These are phyloP conservation scores for Hecatera dysodea DNA, from an alignment of 2,888 invertebrate genomes.

Conservation along the genomic window DNA sequence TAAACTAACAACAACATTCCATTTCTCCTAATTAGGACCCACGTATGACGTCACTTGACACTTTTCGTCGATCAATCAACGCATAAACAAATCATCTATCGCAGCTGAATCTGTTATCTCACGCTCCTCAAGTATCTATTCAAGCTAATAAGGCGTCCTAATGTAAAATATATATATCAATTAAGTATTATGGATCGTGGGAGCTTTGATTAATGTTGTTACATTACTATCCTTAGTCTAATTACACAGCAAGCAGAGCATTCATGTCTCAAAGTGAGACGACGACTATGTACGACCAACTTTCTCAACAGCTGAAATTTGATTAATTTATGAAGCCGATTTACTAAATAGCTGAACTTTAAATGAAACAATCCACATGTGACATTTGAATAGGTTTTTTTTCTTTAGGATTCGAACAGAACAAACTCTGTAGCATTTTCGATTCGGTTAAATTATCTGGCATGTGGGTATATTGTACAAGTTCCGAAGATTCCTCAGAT, in stretches of 20 bases:
- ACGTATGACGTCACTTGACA: conserved; percentile 40
- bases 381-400: conserved; percentile 16
- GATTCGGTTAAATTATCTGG: conserved; percentile 40
- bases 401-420: not conserved
- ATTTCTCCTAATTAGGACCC: conserved; percentile 39
- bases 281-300: conserved; percentile 22
- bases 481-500: conserved; percentile 40
- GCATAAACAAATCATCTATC: conserved; percentile 57
- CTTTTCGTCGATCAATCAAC: conserved; percentile 48
- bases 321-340: conserved; percentile 12
- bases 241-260: conserved; percentile 17
- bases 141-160: conserved; percentile 45
- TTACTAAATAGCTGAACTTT: conserved; percentile 12
- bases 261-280: conserved; percentile 24
- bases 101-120: conserved; percentile 45
- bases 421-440: conserved; percentile 16
- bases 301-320: conserved; percentile 14
- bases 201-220: conserved; percentile 37
- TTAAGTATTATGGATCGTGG: conserved; percentile 49
- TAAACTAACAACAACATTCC: conserved; percentile 37
- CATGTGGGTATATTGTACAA: conserved; percentile 53
- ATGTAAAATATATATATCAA: conserved; percentile 43
- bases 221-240: conserved; percentile 19
- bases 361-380: conserved; percentile 41
- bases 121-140: conserved; percentile 48